Percentiles rank a stretch among this genome's conserved stretches.
These are phyloP conservation scores for Pseudanteris insignis DNA, from an alignment of 2,888 invertebrate species.

Conservation along the genomic window DNA sequence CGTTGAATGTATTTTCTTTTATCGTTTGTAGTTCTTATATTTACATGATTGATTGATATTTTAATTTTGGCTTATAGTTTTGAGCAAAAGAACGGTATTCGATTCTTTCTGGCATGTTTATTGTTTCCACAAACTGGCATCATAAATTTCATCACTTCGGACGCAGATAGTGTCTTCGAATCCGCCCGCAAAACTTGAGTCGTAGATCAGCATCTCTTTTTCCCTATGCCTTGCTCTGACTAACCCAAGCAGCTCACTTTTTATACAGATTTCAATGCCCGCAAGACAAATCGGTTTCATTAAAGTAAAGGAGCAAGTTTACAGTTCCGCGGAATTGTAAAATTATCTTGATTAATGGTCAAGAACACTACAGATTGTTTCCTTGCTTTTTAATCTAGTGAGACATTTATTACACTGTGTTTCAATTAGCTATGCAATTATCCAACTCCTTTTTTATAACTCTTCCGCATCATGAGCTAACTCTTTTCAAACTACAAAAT, in stretches of 20 bases:
- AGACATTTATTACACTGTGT: conserved; percentile 4
- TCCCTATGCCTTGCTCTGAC: conserved; percentile 29
- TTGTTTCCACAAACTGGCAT: conserved; percentile 52
- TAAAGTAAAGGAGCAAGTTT: conserved; percentile 32
- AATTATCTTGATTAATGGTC: conserved; percentile 39
- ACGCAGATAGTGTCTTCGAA: conserved; percentile 59
- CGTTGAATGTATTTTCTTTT: too few species aligned
- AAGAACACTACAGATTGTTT: neutral
- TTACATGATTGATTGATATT: too few species aligned
- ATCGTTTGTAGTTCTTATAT: too few species aligned
- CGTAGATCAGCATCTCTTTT: conserved; percentile 52
- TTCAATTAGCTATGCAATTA: neutral
- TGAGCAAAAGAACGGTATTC: too few species aligned
- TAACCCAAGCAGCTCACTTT: conserved; percentile 31
- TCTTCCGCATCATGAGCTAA: too few species aligned
- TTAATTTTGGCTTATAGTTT: too few species aligned
- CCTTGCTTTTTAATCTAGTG: conserved; percentile 1
- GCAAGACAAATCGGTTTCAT: conserved; percentile 43
- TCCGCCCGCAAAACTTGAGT: conserved; percentile 55
- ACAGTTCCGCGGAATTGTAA: conserved; percentile 22
- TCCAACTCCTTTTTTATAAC: too few species aligned
- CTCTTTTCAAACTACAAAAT: too few species aligned
- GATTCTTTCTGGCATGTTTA: conserved; percentile 32
- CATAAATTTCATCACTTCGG: conserved; percentile 54
- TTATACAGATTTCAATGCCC: conserved; percentile 40